A percentile compares a stretch with the other conserved stretches of the same genome.
phyloP scores from a whole-genome alignment of 1,140 invertebrate species.

The Doryteuthis pealeii region DNA sequence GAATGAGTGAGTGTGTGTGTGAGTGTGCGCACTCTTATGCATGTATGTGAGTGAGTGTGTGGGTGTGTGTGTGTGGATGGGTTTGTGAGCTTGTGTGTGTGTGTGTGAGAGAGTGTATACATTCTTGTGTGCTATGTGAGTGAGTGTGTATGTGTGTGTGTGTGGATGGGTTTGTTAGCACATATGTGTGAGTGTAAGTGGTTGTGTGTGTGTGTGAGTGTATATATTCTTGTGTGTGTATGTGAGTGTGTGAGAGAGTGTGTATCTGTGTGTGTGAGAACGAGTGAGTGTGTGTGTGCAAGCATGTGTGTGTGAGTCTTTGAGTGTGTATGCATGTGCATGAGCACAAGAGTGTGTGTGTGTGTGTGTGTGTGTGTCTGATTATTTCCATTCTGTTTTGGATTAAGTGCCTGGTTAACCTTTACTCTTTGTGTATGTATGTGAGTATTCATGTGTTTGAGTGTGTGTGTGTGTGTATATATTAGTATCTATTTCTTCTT shows the following conservation, averaged over 20 bases:
- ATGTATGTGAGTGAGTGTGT: neutral
- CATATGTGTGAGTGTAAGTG: neutral
- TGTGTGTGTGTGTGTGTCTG: neutral
- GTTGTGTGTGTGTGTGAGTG: neutral
- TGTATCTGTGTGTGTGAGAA: neutral
- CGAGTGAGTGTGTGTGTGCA: neutral
- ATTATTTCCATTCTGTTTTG: neutral
- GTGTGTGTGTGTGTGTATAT: too few species aligned
- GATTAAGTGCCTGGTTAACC: too few species aligned
- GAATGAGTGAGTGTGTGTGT: neutral
- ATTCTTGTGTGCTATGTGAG: neutral
- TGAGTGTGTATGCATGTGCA: neutral
- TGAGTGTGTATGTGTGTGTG: neutral
- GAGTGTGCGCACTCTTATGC: neutral
- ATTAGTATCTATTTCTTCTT: too few species aligned
- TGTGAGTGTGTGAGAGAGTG: neutral
- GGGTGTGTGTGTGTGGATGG: neutral
- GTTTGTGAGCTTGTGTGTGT: neutral
- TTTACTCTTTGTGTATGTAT: too few species aligned
- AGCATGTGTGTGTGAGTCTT: neutral
- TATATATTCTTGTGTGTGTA: neutral
- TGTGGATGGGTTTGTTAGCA: neutral
- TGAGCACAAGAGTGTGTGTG: neutral
- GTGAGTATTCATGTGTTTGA: too few species aligned
- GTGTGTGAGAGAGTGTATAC: neutral